These are phyloP conservation scores for Drosophila tani DNA, from an alignment of 1,140 invertebrate species.

Conservation along the genomic window DNA sequence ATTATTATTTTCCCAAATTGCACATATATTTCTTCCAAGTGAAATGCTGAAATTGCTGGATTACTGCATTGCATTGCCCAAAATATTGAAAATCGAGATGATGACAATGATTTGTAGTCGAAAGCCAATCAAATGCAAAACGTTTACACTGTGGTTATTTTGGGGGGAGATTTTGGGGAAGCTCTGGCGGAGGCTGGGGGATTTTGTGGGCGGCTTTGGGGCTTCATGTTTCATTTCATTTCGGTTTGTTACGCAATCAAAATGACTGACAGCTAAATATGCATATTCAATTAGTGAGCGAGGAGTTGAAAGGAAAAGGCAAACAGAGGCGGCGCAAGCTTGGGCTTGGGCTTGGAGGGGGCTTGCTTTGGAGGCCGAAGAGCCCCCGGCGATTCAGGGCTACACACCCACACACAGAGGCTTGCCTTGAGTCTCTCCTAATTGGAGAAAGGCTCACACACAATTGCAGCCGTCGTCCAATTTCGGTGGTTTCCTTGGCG, in stretches of 20 bases:
- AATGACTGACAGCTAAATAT: constrained; percentile 61
- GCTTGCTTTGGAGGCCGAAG: background rate
- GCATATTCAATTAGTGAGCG: constrained; percentile 56
- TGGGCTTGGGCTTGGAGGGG: background rate
- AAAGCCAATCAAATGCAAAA: constrained; percentile 35
- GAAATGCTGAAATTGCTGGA: background rate
- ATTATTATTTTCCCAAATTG: background rate
- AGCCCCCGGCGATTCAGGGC: constrained; percentile 16
- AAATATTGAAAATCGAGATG: constrained; percentile 34
- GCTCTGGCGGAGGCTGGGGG: background rate
- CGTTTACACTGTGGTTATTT: constrained; percentile 8
- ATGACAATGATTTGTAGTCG: constrained; percentile 44
- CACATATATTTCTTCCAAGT: constrained; percentile 3
- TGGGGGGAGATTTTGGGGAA: background rate
- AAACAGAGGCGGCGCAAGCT: constrained; percentile 6
- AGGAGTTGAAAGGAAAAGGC: constrained; percentile 40
- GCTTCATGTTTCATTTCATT: constrained; percentile 50
- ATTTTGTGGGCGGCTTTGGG: constrained; percentile 9
- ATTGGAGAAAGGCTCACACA: constrained; percentile 21
- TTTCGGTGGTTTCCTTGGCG: constrained; percentile 11
- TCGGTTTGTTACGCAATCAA: constrained; percentile 49
- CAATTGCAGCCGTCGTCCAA: constrained; percentile 28
- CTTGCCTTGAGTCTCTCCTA: constrained; percentile 29
- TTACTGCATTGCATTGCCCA: constrained; percentile 19
- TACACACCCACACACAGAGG: background rate